Base-by-base conservation (phyloP, 1,140 invertebrate species). In the Sweltsa coloradensis region DNA sequence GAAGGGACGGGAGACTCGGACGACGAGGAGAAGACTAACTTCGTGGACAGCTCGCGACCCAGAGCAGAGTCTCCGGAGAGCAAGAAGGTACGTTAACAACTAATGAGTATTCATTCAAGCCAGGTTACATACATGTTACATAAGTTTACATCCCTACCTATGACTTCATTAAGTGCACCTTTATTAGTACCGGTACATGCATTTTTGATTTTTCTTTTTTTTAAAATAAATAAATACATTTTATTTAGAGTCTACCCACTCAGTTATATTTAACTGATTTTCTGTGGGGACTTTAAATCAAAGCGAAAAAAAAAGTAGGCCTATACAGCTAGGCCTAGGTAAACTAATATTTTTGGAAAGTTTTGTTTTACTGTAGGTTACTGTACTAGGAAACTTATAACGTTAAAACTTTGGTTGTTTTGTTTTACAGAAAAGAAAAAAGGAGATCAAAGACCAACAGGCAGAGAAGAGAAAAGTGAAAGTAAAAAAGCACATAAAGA, bases 401-500 rank as follows among this genome's bases (percentile, higher is more conserved):
- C 34, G 37, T 46, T 22, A 44, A 41, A 21, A 26, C 29, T 27
- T 24, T 21, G 29, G 22, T 23, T 21, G 40, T 46, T 27, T 34
- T 40, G 25, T 45, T 40, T 41, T 14, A 22, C 34, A 51, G 40
- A 23, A 41, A 37, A 36, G 89, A 22, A 92, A 93, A 57, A 89
- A 91, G 55, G 79, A 78, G 6, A 68, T 91, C 0, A 93, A 90
- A 64, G 85, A 91, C 44, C 79, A 82, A 41, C 79, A 94, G 60
- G 83, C 89, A 14, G 91, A 96, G 55, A 96, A 91, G 61, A 72
- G 94, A 37, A 88, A 95, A 73, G 73, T 67, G 0, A 97, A 97
- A 75, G 73, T 92, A 2, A 95, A 95, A 53, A 99, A 99, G 67
- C 89, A 97, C 67, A 66, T 97, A 0, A 99, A 99, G 60, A 97